A percentile compares a stretch with the other conserved stretches of the same genome.
Conservation (phyloP, 1,140 invertebrate species). For the Diorhabda carinulata region DNA sequence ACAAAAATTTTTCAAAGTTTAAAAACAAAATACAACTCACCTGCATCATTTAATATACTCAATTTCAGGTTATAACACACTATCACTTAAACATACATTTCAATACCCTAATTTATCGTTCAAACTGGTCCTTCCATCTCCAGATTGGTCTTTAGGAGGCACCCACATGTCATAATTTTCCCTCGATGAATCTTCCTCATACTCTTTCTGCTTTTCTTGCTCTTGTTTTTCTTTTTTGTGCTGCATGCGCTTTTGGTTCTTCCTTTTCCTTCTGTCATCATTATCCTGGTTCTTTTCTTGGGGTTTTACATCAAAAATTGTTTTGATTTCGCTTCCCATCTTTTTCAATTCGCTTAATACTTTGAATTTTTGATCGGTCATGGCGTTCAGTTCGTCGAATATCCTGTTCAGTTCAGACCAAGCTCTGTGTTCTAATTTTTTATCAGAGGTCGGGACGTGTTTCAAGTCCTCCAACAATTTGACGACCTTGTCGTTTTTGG, state of each 20-base stretch:
- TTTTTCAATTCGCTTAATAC: slow-evolving; percentile 26
- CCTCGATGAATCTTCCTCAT: slow-evolving; percentile 51
- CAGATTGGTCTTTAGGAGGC: slow-evolving; percentile 70
- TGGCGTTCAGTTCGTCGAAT: slow-evolving; percentile 24
- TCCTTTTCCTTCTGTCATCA: slow-evolving; percentile 35
- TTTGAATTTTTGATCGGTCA: slow-evolving; percentile 28
- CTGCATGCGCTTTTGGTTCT: slow-evolving; percentile 41
- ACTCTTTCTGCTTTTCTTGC: slow-evolving; percentile 47
- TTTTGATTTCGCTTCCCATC: slow-evolving; percentile 27
- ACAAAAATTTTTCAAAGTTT: too few relatives aligned
- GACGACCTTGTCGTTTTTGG: slow-evolving; percentile 31
- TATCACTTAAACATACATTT: slow-evolving; percentile 21
- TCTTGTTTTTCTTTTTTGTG: slow-evolving; percentile 46
- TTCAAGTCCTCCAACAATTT: slow-evolving; percentile 20
- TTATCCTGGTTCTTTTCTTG: neutral
- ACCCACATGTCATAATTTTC: slow-evolving; percentile 73
- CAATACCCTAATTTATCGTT: slow-evolving; percentile 83
- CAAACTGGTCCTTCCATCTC: slow-evolving; percentile 74
- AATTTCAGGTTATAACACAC: too few relatives aligned
- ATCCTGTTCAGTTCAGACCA: slow-evolving; percentile 26
- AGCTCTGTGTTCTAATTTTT: slow-evolving; percentile 20
- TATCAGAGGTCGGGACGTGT: slow-evolving; percentile 8
- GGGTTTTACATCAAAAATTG: slow-evolving; percentile 24
- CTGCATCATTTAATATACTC: too few relatives aligned
- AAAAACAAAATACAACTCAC: too few relatives aligned